Evolutionary conservation across 2,797 vertebrate species (phyloP).

Genomic region (Scleropages formosus): DNA sequence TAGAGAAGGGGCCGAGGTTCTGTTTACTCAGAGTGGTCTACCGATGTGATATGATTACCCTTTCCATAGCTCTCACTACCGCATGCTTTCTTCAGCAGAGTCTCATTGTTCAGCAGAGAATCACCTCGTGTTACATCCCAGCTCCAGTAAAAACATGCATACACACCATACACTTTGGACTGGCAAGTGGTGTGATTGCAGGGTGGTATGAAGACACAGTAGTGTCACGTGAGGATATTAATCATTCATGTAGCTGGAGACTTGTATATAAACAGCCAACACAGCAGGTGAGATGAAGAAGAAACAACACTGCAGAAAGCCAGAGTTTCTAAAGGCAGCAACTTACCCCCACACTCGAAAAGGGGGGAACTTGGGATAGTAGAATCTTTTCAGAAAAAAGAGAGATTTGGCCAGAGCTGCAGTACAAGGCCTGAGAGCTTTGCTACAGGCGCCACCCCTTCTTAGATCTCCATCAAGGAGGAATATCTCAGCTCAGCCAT

Average conservation of each 20-base stretch:
- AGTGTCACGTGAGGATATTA: neutral
- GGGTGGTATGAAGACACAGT: neutral
- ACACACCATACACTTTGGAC: no score
- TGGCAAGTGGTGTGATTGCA: neutral
- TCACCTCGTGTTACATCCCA: neutral
- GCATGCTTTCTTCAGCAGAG: neutral
- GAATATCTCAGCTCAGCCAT: neutral
- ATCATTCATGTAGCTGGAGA: neutral
- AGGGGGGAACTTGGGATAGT: neutral
- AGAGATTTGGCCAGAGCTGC: neutral
- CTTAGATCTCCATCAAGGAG: slow-evolving; percentile 14
- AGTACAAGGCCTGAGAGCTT: neutral
- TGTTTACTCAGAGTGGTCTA: neutral
- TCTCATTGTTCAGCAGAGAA: neutral
- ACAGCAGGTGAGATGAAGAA: neutral
- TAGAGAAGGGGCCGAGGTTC: slow-evolving; percentile 22
- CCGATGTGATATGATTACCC: no score
- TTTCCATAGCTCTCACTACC: neutral
- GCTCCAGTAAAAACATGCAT: neutral
- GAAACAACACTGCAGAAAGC: neutral
- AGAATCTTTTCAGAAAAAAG: neutral
- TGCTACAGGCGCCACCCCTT: neutral
- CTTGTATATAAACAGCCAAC: neutral
- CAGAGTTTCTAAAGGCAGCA: neutral
- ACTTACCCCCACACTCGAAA: neutral